phyloP scores from a whole-genome alignment of 2,888 invertebrate genomes.

The Drosophila anceps region DNA sequence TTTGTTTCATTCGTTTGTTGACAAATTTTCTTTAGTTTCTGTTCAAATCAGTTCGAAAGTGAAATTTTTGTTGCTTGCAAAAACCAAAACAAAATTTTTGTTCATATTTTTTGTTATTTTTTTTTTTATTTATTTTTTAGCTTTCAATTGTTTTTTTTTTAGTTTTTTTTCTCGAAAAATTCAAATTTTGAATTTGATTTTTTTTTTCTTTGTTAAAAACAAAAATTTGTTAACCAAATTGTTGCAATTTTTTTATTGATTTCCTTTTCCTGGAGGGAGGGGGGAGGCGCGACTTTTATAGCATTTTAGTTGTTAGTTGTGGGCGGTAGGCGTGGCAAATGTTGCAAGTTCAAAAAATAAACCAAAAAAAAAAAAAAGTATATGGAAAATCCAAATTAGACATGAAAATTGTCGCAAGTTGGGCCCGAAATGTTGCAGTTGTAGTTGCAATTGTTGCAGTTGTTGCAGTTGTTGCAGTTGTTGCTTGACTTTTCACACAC shows the following conservation, averaged over 20 bases:
- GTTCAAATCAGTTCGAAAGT: slow-evolving; percentile 54
- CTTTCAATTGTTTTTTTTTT: slow-evolving; percentile 2
- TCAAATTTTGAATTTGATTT: slow-evolving; percentile 17
- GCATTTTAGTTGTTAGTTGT: slow-evolving; percentile 27
- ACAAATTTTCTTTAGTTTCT: slow-evolving; percentile 4
- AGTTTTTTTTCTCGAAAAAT: slow-evolving; percentile 25
- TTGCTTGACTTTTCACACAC: slow-evolving; percentile 66
- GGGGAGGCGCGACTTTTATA: slow-evolving; percentile 12
- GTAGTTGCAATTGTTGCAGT: slow-evolving; percentile 7
- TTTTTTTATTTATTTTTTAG: neutral
- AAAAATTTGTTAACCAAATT: slow-evolving; percentile 35
- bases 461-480: slow-evolving; percentile 30
- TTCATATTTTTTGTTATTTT: slow-evolving; percentile 19
- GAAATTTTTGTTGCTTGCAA: slow-evolving; percentile 42
- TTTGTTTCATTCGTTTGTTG: slow-evolving; percentile 27
- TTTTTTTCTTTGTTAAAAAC: slow-evolving; percentile 20
- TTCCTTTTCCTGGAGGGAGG: neutral
- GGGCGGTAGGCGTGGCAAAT: slow-evolving; percentile 47
- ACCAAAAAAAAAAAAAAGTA: slow-evolving; percentile 12
- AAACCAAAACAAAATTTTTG: slow-evolving; percentile 56
- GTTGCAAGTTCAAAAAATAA: slow-evolving; percentile 13
- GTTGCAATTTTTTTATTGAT: neutral
- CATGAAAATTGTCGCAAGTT: slow-evolving; percentile 54
- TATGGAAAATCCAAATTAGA: slow-evolving; percentile 29
- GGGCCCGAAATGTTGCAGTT: slow-evolving; percentile 33